These are phyloP conservation scores for Acestrorhynchus altus DNA, from an alignment of 2,797 vertebrate species.

Conservation along the genomic window DNA sequence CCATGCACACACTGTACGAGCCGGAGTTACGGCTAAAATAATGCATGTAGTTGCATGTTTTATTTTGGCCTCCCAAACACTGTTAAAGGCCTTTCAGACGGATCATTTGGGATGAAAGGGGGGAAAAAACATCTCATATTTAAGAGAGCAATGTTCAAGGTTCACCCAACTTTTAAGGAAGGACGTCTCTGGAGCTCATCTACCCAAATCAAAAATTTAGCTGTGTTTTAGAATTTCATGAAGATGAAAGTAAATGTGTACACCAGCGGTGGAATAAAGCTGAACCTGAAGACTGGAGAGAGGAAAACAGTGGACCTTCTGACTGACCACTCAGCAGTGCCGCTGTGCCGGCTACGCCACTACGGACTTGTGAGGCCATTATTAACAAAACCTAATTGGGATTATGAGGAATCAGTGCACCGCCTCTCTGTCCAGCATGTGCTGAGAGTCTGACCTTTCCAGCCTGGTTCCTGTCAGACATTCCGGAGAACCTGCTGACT, in stretches of 20 bases:
- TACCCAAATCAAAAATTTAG: background rate
- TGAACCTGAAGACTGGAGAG: too few species aligned
- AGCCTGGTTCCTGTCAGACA: conserved; percentile 51
- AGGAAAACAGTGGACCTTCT: too few species aligned
- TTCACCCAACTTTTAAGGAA: too few species aligned
- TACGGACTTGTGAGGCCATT: background rate
- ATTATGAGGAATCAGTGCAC: conserved; percentile 24
- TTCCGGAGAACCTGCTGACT: conserved; percentile 40
- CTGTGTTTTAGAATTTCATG: background rate
- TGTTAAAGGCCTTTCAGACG: background rate
- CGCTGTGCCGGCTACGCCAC: too few species aligned
- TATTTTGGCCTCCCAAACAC: background rate
- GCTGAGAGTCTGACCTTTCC: conserved; percentile 59
- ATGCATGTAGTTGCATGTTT: background rate
- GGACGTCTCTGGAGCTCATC: background rate
- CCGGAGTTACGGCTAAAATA: background rate
- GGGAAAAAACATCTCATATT: background rate
- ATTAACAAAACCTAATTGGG: conserved; percentile 34
- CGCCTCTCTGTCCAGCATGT: conserved; percentile 24
- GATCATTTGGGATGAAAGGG: background rate
- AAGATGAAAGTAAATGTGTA: background rate
- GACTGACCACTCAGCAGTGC: too few species aligned
- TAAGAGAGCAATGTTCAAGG: background rate
- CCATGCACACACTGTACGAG: too few species aligned
- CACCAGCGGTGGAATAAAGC: background rate